Conservation (phyloP, 2,113 vertebrate species). For the Bujurquina vittata region DNA sequence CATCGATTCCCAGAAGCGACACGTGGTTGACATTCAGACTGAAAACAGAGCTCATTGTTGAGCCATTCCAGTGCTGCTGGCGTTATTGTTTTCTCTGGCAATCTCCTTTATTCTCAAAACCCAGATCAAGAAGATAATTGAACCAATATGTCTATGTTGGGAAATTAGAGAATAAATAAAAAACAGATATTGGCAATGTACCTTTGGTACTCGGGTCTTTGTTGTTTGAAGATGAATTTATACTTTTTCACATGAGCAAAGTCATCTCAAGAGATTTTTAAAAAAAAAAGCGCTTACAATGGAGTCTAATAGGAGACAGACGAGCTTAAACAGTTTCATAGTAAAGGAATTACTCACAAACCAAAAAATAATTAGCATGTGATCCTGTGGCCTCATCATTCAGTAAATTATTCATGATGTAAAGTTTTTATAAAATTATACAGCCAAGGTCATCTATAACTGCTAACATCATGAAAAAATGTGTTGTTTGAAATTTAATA, state of each 20-base stretch:
- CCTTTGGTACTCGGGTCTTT: neutral
- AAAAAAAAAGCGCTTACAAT: neutral
- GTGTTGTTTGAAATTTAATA: neutral
- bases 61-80: conserved; percentile 24
- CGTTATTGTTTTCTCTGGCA: conserved; percentile 33
- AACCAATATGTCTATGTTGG: conserved; percentile 44
- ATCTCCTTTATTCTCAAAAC: conserved; percentile 23
- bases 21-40: conserved; percentile 37
- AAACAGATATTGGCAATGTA: conserved; percentile 13
- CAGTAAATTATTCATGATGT: neutral
- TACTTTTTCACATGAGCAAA: neutral
- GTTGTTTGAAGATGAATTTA: neutral
- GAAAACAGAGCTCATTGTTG: conserved; percentile 44
- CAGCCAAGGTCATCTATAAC: neutral
- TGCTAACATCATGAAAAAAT: neutral
- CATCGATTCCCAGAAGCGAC: conserved; percentile 45
- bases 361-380: neutral
- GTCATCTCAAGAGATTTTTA: neutral
- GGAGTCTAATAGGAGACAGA: neutral
- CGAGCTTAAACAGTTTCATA: neutral
- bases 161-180: conserved; percentile 29
- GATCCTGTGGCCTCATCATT: neutral
- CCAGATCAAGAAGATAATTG: conserved; percentile 33
- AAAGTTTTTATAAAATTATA: neutral
- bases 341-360: neutral